Evolutionary conservation across 2,797 vertebrate genomes (phyloP).

Genomic region (Falco columbarius): DNA sequence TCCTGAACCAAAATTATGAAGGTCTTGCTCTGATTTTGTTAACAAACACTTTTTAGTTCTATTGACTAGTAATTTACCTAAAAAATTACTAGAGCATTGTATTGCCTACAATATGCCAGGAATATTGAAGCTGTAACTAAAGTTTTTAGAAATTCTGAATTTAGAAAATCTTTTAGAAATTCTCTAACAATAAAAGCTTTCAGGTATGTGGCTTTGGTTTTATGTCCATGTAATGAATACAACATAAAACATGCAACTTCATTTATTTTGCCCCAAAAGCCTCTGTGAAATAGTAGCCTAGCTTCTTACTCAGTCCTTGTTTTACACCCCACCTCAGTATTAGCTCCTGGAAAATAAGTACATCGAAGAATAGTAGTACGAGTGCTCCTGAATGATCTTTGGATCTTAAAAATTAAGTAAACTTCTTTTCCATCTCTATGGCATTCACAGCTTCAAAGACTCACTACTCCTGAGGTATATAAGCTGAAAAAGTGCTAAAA

Average conservation of each 20-base stretch:
- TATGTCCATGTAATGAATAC: rapidly evolving
- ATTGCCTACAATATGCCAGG: neutral
- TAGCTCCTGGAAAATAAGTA: neutral
- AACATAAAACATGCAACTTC: neutral
- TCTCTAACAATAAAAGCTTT: neutral
- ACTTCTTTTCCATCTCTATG: neutral
- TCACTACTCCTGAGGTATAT: neutral
- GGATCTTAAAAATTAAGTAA: neutral
- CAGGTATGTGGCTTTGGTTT: neutral
- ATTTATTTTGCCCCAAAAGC: neutral
- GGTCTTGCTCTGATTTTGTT: neutral
- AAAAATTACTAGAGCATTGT: neutral
- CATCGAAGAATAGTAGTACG: neutral
- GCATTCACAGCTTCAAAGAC: neutral
- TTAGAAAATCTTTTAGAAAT: neutral
- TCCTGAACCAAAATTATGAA: neutral
- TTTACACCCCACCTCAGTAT: neutral
- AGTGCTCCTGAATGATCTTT: neutral
- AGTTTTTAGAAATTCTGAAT: neutral
- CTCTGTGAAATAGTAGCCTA: neutral
- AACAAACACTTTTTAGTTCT: neutral
- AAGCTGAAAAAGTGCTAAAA: neutral
- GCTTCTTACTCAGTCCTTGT: neutral
- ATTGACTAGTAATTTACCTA: neutral
- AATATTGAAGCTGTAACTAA: neutral